phyloP scores from a whole-genome alignment of 2,888 invertebrate species.

The Diaperis boleti region DNA sequence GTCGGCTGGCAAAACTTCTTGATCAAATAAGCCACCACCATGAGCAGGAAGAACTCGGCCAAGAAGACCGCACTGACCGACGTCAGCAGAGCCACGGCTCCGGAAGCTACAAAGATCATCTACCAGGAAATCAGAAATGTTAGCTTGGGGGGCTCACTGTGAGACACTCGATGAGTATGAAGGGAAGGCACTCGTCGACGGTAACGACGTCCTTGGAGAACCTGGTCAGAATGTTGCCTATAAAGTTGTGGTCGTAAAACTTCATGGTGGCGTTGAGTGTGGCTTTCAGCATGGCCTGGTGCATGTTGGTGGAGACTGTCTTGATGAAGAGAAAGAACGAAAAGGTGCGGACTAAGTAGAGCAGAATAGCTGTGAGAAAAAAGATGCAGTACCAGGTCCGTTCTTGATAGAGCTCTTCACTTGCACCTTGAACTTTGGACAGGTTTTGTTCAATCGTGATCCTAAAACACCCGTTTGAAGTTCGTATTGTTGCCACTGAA shows the following conservation, averaged over 20 bases:
- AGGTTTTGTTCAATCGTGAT: conserved; percentile 32
- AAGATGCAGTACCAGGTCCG: not conserved
- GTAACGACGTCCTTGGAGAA: conserved; percentile 69
- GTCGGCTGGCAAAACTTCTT: conserved; percentile 45
- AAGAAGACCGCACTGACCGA: conserved; percentile 46
- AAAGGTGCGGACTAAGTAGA: conserved; percentile 6
- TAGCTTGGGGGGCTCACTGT: not conserved
- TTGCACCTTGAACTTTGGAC: not conserved
- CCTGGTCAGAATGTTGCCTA: conserved; percentile 66
- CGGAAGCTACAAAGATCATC: conserved; percentile 41
- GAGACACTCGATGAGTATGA: conserved; percentile 47
- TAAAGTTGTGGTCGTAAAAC: conserved; percentile 38
- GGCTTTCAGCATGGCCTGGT: conserved; percentile 30
- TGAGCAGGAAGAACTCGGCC: conserved; percentile 37
- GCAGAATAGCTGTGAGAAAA: not conserved
- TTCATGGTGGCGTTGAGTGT: conserved; percentile 36
- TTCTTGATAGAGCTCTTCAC: conserved; percentile 1
- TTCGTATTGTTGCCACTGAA: not conserved
- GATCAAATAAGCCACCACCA: conserved; percentile 39
- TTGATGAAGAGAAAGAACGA: conserved; percentile 4
- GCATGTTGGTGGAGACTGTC: conserved; percentile 32
- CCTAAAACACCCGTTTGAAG: conserved; percentile 4
- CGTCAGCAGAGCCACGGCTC: conserved; percentile 40
- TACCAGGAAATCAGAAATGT: conserved; percentile 21
- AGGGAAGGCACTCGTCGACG: conserved; percentile 38